Evolutionary conservation across 92 coral and sea anemone species (phyloP), one percentile per base, ranked within the genome.

Genomic region (Parazoanthus darwini): DNA sequence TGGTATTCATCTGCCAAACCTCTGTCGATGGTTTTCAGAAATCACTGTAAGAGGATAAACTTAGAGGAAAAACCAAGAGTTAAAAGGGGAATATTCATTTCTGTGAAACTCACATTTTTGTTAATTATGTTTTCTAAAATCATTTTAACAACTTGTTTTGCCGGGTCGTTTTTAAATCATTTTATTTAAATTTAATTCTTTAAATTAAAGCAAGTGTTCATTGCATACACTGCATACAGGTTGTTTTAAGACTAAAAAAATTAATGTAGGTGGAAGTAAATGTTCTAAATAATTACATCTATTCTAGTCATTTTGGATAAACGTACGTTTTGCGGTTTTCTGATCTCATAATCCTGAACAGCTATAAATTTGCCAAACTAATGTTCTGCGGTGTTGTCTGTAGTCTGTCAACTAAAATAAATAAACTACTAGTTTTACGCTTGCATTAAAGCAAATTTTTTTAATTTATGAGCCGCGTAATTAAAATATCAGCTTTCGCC

Each of bases 401-500:
- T 71, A 70, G 42, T 39, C 48, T 76, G 2, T 67, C 16, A 70
- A 70, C 22, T 25, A 54, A 84, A 56, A 66, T 71, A 84, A 71
- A 84, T 84, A 44, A 51, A 50, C 65, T 70, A 25, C 77, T n/a
- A 72, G 10, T 80, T 84, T 48, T 44, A 36, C 51, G 18, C 33
- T 84, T 25, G 78, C 6, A 70, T 72, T 71, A 72, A 84, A 36
- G 29, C 13, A 3, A 13, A 25, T 5, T 26, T 3, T 44, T 70
- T 71, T 56, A 80, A 80, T 80, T 80, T 84, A 38, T 84, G 65
- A 44, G 75, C 63, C 44, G 35, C 68, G 51, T 70, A 29, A 84
- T 23, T 48, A 44, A 84, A 83, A 70, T 2, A 13, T 54, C 33
- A 84, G n/a, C 48, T 71, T 26, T 46, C 23, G 72, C 70, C 46